A percentile compares a stretch with the other conserved stretches of the same genome.
Evolutionary conservation across 2,113 vertebrate genomes (phyloP).

Genomic region (Bagarius yarrelli): DNA sequence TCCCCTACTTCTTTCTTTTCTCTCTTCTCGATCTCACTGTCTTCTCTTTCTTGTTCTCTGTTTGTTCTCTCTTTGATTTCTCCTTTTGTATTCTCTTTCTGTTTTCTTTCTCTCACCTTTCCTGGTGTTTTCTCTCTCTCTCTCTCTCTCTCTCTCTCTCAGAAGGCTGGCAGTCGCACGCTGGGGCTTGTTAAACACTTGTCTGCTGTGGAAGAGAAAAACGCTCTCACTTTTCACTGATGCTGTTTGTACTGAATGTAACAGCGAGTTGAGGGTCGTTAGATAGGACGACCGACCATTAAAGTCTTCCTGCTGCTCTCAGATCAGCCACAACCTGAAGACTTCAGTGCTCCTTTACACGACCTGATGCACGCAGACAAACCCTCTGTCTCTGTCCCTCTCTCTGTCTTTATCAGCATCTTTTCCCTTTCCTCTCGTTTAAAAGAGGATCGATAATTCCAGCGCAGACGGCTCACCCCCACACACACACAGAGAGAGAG

Average conservation of each 20-base stretch:
- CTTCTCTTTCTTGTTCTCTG: background rate
- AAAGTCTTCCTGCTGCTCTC: conserved; percentile 12
- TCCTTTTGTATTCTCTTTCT: background rate
- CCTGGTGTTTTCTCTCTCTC: background rate
- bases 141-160: background rate
- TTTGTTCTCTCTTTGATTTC: background rate
- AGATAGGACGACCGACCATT: background rate
- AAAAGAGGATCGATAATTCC: conserved; percentile 42
- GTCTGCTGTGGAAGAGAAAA: conserved; percentile 17
- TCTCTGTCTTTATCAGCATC: conserved; percentile 3
- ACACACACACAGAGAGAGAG: background rate
- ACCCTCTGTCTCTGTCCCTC: conserved; percentile 6
- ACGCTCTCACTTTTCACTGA: background rate
- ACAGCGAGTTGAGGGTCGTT: conserved; percentile 26
- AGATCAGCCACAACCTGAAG: conserved; percentile 10
- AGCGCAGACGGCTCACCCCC: conserved; percentile 6
- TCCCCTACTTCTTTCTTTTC: background rate
- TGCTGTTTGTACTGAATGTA: conserved; percentile 20
- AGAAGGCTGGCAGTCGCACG: background rate
- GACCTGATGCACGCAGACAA: conserved; percentile 21
- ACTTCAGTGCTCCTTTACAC: background rate
- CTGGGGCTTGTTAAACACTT: conserved; percentile 20
- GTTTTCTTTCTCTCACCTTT: background rate
- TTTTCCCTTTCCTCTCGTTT: conserved; percentile 8
- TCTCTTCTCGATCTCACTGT: background rate